Evolutionary conservation across 2,797 vertebrate genomes (phyloP), one percentile per base, ranked within the genome.

Genomic region (Hoplostethus atlanticus): DNA sequence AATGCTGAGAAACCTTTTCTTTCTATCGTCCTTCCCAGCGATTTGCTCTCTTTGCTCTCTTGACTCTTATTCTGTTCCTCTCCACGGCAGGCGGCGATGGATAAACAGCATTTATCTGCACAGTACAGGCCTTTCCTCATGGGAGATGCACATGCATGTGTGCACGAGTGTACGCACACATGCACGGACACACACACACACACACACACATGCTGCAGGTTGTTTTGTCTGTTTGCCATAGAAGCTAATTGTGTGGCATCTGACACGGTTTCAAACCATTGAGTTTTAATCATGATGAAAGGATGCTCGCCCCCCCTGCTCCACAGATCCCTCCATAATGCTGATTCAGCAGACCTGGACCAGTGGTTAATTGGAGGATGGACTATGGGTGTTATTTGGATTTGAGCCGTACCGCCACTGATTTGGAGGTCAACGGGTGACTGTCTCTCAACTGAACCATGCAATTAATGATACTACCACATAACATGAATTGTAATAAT

Each of bases 261-360:
- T 89, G 86, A 92, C 79, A 81, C 67, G 77, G 86, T 91, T 81
- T 87, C 74, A 76, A 83, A 71, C 82, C 81, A 76, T 42, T 85
- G 86, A 80, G 79, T 91, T 88, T 86, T 90, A 93, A 93, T 86
- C 77, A 89, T 78, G 84, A 90, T 87, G 73, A 89, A 89, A 91
- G 77, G 65, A 89, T 85, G 78, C 87, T 88, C 73, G 68, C 77
- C 50, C 47, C 47, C 70, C 66, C 77, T 40, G 51, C 72, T 69
- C 57, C 67, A 67, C 76, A 58, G 72, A 62, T 64, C 65, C 68
- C 25, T 56, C 54, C 61, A 68, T 51, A 63, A 57, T 77, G 85
- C 86, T 91, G 87, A 88, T 54, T 76, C 47, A 64, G 85, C 79
- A 78, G 55, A 77, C 46, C 65, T 71, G 62, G 68, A 44, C 7